These are phyloP conservation scores for Gopherus flavomarginatus DNA, from an alignment of 2,113 vertebrate genomes.

Conservation along the genomic window DNA sequence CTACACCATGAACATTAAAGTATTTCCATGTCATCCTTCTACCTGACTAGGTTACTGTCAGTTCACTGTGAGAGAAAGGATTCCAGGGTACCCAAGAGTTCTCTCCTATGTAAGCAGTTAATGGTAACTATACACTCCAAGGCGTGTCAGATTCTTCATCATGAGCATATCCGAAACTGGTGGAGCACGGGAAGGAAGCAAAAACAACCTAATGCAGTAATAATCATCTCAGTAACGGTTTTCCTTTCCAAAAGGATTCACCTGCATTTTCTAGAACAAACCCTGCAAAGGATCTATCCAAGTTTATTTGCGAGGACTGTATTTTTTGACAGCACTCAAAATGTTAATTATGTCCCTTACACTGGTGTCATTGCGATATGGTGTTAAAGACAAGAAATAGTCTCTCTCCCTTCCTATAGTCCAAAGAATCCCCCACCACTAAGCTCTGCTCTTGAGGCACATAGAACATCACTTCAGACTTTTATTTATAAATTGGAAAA, in stretches of 20 bases:
- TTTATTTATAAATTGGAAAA: neutral
- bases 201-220: neutral
- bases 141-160: neutral
- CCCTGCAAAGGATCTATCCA: neutral
- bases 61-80: neutral
- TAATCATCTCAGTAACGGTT: neutral
- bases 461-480: neutral
- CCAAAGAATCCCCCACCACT: neutral
- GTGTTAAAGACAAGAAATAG: neutral
- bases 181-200: neutral
- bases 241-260: neutral
- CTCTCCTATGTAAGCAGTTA: neutral
- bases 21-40: neutral
- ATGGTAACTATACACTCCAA: fast-evolving
- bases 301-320: neutral
- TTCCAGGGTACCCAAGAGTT: neutral
- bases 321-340: neutral
- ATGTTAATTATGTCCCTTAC: neutral
- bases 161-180: neutral
- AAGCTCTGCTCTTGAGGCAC: neutral
- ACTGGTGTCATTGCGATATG: fast-evolving
- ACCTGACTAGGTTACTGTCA: neutral
- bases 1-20: neutral
- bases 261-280: neutral
- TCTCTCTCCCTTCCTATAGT: neutral